Conservation (phyloP, 2,113 vertebrate species). For the Damaliscus lunatus region DNA sequence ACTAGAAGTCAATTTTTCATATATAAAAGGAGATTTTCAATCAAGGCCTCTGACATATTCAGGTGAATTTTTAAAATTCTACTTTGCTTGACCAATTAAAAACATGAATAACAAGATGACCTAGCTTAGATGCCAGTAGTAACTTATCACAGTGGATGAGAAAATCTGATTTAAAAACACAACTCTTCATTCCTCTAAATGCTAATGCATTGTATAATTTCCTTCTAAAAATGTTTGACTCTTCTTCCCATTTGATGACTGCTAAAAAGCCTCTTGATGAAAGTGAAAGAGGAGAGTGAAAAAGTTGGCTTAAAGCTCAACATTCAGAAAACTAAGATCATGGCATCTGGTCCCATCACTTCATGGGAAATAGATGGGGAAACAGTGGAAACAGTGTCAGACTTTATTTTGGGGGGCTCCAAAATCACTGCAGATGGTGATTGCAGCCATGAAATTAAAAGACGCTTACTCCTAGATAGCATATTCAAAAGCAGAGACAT, state of each 20-base stretch:
- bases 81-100: not conserved
- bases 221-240: not conserved
- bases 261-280: no score
- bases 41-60: not conserved
- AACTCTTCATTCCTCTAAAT: not conserved
- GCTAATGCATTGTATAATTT: not conserved
- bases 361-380: no score
- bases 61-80: not conserved
- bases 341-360: no score
- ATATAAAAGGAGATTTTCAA: not conserved
- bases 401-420: no score
- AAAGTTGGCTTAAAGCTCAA: no score
- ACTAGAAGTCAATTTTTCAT: not conserved
- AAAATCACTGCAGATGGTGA: no score
- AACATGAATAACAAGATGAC: conserved; percentile 2
- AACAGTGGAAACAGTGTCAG: no score
- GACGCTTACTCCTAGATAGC: no score
- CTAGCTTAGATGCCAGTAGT: not conserved
- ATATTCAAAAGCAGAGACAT: no score
- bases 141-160: not conserved
- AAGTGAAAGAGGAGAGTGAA: no score
- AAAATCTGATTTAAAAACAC: not conserved
- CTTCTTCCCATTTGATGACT: not conserved
- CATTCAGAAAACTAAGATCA: no score
- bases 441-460: no score